A percentile compares a stretch with the other conserved stretches of the same genome.
Conservation (phyloP, 2,888 invertebrate genomes). For the Oconnorella tubifera region DNA sequence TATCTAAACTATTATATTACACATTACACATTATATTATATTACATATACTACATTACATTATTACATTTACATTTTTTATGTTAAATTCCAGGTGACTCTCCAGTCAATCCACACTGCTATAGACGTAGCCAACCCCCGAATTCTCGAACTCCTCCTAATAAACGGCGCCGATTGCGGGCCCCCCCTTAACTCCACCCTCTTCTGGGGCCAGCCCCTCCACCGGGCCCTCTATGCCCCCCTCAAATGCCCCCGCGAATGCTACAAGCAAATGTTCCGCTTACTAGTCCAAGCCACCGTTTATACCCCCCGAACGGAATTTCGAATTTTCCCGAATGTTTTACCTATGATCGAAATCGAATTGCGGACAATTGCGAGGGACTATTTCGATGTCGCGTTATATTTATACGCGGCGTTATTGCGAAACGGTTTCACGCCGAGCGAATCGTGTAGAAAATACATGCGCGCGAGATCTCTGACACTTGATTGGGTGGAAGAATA, state of each 20-base stretch:
- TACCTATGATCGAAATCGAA: conserved; percentile 27
- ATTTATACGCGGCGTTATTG: conserved; percentile 28
- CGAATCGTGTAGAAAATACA: conserved; percentile 21
- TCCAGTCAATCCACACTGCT: conserved; percentile 30
- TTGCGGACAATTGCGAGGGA: conserved; percentile 29
- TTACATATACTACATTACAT: too few relatives aligned
- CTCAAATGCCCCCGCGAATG: conserved; percentile 33
- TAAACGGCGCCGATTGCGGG: conserved; percentile 33
- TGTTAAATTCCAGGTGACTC: conserved; percentile 18
- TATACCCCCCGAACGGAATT: conserved; percentile 2
- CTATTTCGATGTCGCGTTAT: conserved; percentile 27
- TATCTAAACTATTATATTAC: too few relatives aligned
- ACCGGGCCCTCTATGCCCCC: conserved; percentile 30
- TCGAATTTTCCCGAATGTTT: not conserved
- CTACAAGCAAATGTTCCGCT: conserved; percentile 32
- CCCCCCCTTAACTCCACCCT: conserved; percentile 18
- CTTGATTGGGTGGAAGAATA: conserved; percentile 29
- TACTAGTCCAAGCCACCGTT: conserved; percentile 32
- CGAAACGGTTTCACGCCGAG: conserved; percentile 31
- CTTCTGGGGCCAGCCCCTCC: conserved; percentile 35
- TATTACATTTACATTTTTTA: not conserved
- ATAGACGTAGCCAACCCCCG: conserved; percentile 36
- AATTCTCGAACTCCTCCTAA: conserved; percentile 31
- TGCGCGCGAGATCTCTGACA: conserved; percentile 3
- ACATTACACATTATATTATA: too few relatives aligned